phyloP scores from a whole-genome alignment of 2,888 invertebrate species.

The Megastigmus dorsalis region DNA sequence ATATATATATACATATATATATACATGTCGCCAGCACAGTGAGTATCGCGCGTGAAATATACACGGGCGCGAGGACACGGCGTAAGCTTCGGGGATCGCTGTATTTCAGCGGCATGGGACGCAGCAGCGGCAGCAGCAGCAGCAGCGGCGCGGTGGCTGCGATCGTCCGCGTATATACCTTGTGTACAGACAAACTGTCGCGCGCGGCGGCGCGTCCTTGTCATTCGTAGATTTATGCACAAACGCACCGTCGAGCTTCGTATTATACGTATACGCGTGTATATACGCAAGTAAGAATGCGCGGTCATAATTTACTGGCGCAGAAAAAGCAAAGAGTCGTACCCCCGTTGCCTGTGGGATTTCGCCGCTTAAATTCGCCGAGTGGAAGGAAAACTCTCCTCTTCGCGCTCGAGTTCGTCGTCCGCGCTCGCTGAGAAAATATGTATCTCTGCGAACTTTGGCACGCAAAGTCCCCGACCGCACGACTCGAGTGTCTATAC shows the following conservation, averaged over 20 bases:
- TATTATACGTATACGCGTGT: too few species aligned
- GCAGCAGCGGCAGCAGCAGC: too few species aligned
- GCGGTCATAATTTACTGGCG: constrained; percentile 59
- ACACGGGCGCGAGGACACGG: too few species aligned
- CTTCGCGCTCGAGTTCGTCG: constrained; percentile 52
- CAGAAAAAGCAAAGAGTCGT: constrained; percentile 18
- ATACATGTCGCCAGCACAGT: too few species aligned
- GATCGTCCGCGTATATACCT: too few species aligned
- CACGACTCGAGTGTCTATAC: too few species aligned
- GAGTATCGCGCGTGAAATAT: too few species aligned
- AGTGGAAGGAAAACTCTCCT: constrained; percentile 63
- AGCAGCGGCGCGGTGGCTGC: too few species aligned
- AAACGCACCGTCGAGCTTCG: neutral
- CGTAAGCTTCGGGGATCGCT: too few species aligned
- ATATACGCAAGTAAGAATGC: neutral
- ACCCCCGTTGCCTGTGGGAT: constrained; percentile 4
- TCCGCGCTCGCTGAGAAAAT: constrained; percentile 39
- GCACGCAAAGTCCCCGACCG: constrained; percentile 38
- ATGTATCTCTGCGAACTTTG: constrained; percentile 50
- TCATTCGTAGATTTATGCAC: constrained; percentile 30
- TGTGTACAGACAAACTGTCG: too few species aligned
- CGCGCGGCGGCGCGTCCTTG: constrained; percentile 4
- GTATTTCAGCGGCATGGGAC: too few species aligned
- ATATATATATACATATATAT: too few species aligned
- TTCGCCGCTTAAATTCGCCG: constrained; percentile 56